phyloP scores from a whole-genome alignment of 2,888 invertebrate genomes.

The Dilophus febrilis region DNA sequence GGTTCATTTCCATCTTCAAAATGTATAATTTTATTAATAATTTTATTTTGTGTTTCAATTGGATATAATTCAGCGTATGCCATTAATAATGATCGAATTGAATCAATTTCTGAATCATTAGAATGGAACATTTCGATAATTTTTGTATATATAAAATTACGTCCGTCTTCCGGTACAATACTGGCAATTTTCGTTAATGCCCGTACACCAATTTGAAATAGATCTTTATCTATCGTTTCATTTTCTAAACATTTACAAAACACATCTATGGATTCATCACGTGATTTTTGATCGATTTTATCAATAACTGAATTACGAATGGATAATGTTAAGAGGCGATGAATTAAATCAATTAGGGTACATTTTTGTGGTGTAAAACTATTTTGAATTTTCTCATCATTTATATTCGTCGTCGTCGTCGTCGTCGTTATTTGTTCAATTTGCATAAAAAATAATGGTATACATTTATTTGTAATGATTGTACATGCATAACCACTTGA shows the following conservation, averaged over 20 bases:
- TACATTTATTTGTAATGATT: conserved; percentile 20
- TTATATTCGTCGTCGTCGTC: too few relatives aligned
- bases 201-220: conserved; percentile 35
- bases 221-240: conserved; percentile 21
- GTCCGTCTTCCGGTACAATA: conserved; percentile 31
- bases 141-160: conserved; percentile 35
- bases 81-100: conserved; percentile 26
- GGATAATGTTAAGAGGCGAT: conserved; percentile 20
- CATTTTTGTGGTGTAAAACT: not conserved
- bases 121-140: conserved; percentile 35
- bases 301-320: conserved; percentile 8
- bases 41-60: conserved; percentile 35
- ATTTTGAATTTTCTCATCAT: too few relatives aligned
- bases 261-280: conserved; percentile 4
- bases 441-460: conserved; percentile 5
- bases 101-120: conserved; percentile 18
- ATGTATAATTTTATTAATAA: conserved; percentile 13
- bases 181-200: conserved; percentile 33
- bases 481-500: conserved; percentile 16
- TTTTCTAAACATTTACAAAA: conserved; percentile 5
- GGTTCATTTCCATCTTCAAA: not conserved
- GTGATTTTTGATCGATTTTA: conserved; percentile 6
- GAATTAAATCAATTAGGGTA: conserved; percentile 9
- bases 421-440: not conserved
- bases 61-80: conserved; percentile 36